Evolutionary conservation across 37 sponge, comb jelly and placozoan species (phyloP).

Genomic region (Spongilla lacustris): DNA sequence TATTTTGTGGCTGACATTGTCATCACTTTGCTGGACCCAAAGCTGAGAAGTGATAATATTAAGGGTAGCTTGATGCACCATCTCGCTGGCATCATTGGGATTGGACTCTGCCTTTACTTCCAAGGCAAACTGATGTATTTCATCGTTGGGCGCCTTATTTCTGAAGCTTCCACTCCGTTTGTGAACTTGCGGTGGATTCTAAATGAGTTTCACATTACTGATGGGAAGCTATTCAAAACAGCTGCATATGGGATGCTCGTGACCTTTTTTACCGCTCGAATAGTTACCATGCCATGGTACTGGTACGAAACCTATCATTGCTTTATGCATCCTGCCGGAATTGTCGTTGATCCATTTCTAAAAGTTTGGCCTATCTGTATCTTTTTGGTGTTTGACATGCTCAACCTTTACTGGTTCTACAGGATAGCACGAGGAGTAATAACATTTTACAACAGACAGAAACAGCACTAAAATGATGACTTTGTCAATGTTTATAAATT

Average conservation of each 20-base stretch:
- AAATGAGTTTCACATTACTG: conserved; percentile 4
- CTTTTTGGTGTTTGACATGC: conserved; percentile 53
- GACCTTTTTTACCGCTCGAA: conserved; percentile 61
- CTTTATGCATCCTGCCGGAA: neutral
- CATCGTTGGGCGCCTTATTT: conserved; percentile 33
- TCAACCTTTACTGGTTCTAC: conserved; percentile 69
- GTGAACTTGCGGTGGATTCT: conserved; percentile 48
- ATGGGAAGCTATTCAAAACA: neutral
- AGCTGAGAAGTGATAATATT: conserved; percentile 42
- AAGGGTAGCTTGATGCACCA: conserved; percentile 41
- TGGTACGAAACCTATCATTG: conserved; percentile 26
- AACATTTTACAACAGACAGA: neutral
- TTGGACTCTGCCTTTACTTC: conserved; percentile 22
- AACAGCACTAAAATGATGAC: neutral
- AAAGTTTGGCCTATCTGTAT: conserved; percentile 29
- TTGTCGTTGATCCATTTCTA: neutral
- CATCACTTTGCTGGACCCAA: conserved; percentile 29
- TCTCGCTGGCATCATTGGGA: conserved; percentile 32
- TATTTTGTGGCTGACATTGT: conserved; percentile 66
- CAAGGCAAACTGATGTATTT: conserved; percentile 47
- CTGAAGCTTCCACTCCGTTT: conserved; percentile 69
- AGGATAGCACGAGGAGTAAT: conserved; percentile 59
- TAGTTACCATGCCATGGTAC: conserved; percentile 50
- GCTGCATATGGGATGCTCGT: conserved; percentile 45
- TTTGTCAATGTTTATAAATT: too few relatives aligned